These are phyloP conservation scores for Crotalus horridus DNA, from an alignment of 2,113 vertebrate species.

Conservation along the genomic window DNA sequence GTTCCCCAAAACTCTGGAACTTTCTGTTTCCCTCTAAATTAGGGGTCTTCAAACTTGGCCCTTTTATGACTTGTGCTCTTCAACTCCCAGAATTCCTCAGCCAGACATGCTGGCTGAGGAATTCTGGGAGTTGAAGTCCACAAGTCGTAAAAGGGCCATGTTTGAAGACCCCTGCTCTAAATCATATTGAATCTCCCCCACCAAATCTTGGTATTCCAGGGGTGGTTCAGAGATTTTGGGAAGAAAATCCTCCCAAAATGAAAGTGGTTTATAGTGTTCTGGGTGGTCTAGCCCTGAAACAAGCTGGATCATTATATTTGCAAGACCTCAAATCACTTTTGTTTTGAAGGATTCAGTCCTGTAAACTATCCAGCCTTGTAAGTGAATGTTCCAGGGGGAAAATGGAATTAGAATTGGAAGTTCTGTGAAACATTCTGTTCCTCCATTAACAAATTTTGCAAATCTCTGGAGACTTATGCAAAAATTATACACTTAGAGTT, in stretches of 20 bases:
- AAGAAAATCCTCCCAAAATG: background rate
- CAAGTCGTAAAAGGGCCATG: too few relatives aligned
- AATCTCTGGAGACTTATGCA: background rate
- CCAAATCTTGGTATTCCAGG: background rate
- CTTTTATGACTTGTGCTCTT: too few relatives aligned
- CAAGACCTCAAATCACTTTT: background rate
- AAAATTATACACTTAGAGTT: background rate
- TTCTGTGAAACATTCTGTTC: background rate
- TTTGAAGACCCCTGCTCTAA: background rate
- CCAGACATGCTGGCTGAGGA: too few relatives aligned
- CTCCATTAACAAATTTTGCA: background rate
- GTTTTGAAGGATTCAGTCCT: background rate
- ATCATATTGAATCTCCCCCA: background rate
- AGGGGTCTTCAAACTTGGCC: background rate
- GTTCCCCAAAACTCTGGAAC: background rate
- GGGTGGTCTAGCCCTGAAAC: background rate
- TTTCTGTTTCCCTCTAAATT: background rate
- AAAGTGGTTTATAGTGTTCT: background rate
- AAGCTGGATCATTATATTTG: background rate
- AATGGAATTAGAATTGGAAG: background rate
- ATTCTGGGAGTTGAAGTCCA: too few relatives aligned
- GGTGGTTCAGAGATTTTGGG: background rate
- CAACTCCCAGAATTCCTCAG: too few relatives aligned
- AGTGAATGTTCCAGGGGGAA: background rate
- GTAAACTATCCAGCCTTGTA: background rate